Percentiles rank a stretch among this genome's conserved stretches.
phyloP scores from a whole-genome alignment of 30 jellyfish, hydroid and myxozoan species.

The Aurelia coerulea region DNA sequence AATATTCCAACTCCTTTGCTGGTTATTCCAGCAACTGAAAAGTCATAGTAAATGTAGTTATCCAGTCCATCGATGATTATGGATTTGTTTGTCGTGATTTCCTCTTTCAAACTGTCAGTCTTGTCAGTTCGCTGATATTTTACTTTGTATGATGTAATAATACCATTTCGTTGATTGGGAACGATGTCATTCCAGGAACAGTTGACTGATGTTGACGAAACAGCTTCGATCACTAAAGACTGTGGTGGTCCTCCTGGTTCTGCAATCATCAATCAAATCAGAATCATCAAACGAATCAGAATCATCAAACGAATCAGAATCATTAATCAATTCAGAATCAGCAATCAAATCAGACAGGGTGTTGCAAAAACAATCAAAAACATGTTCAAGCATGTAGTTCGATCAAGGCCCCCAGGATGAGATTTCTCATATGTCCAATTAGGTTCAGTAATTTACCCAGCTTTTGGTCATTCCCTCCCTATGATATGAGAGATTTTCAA shows the following conservation, averaged over 20 bases:
- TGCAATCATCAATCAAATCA: not conserved
- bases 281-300: no score
- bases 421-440: no score
- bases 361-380: no score
- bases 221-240: not conserved
- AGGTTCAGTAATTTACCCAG: no score
- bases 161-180: slow-evolving; percentile 17
- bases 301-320: no score
- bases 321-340: no score
- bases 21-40: slow-evolving; percentile 48
- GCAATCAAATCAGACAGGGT: no score
- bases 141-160: slow-evolving; percentile 20
- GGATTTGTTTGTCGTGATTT: not conserved
- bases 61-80: slow-evolving; percentile 7
- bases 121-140: slow-evolving; percentile 31
- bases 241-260: slow-evolving; percentile 54
- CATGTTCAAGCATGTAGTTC: no score
- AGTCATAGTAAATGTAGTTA: slow-evolving; percentile 18
- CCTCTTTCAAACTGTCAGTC: not conserved
- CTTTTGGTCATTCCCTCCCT: no score
- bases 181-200: slow-evolving; percentile 31
- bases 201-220: slow-evolving; percentile 11
- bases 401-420: no score
- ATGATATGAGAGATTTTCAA: no score
- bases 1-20: slow-evolving; percentile 38